Percentiles rank a stretch among this genome's conserved stretches.
phyloP scores from a whole-genome alignment of 2,888 invertebrate genomes.

The Matsumyia berberina region DNA sequence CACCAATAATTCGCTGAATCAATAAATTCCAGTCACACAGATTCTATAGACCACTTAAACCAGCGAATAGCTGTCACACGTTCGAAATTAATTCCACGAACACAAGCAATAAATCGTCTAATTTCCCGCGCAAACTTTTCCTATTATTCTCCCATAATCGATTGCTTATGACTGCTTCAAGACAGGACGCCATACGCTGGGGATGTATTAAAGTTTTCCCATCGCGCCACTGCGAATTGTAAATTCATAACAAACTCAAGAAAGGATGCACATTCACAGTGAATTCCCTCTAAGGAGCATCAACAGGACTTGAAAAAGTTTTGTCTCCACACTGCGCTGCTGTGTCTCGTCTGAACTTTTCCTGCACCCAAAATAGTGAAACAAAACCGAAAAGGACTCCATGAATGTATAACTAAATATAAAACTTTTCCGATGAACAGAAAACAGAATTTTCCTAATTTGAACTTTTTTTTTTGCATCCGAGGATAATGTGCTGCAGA shows the following conservation, averaged over 20 bases:
- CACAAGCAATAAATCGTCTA: slow-evolving; percentile 31
- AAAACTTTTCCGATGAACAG: slow-evolving; percentile 41
- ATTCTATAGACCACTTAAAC: background rate
- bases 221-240: background rate
- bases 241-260: slow-evolving; percentile 31
- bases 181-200: too few relatives aligned
- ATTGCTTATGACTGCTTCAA: slow-evolving; percentile 7
- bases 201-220: slow-evolving; percentile 19
- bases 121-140: slow-evolving; percentile 26
- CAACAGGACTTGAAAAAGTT: slow-evolving; percentile 39
- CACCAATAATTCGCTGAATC: background rate
- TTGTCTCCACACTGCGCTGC: background rate
- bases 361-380: background rate
- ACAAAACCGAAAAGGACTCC: slow-evolving; percentile 2
- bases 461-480: slow-evolving; percentile 22
- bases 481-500: slow-evolving; percentile 17
- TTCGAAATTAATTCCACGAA: slow-evolving; percentile 28
- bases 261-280: slow-evolving; percentile 10
- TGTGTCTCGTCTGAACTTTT: slow-evolving; percentile 22
- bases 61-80: slow-evolving; percentile 11
- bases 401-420: slow-evolving; percentile 18
- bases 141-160: slow-evolving; percentile 22
- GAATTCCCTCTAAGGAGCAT: slow-evolving; percentile 25
- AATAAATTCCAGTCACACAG: background rate
- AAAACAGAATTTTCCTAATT: slow-evolving; percentile 34